These are phyloP conservation scores for Rhynchomys soricoides DNA, from an alignment of 2,113 vertebrate species.

Conservation along the genomic window DNA sequence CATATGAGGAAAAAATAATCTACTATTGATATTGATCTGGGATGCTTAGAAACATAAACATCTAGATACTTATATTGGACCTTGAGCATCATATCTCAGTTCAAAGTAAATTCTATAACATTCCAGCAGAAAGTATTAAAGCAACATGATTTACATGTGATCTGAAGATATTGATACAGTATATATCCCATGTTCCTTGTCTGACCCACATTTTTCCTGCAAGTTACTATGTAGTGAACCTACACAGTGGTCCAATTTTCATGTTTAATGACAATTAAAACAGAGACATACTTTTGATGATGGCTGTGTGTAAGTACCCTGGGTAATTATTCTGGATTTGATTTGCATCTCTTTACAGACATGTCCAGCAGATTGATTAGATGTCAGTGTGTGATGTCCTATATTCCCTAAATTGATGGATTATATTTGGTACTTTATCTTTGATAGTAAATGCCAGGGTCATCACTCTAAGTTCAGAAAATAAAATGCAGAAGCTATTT, in stretches of 20 bases:
- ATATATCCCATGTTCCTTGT: neutral
- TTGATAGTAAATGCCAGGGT: neutral
- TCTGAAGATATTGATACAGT: neutral
- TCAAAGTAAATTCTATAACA: neutral
- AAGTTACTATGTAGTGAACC: neutral
- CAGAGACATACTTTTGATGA: neutral
- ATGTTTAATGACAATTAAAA: conserved; percentile 15
- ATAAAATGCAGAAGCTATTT: neutral
- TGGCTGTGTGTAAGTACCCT: neutral
- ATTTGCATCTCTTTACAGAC: neutral
- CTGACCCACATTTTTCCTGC: neutral
- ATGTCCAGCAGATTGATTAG: neutral
- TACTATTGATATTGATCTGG: neutral
- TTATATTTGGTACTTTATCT: neutral
- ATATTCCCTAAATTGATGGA: neutral
- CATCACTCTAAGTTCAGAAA: neutral
- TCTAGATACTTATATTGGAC: neutral
- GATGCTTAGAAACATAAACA: neutral
- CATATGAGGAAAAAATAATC: neutral
- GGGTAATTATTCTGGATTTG: conserved; percentile 4
- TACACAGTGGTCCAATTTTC: neutral
- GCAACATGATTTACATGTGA: neutral
- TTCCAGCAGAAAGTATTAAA: neutral
- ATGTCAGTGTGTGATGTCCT: neutral
- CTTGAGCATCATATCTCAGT: neutral